Evolutionary conservation across 2,888 invertebrate species (phyloP), one percentile per base, ranked within the genome.

Genomic region (Microplitis manilae): DNA sequence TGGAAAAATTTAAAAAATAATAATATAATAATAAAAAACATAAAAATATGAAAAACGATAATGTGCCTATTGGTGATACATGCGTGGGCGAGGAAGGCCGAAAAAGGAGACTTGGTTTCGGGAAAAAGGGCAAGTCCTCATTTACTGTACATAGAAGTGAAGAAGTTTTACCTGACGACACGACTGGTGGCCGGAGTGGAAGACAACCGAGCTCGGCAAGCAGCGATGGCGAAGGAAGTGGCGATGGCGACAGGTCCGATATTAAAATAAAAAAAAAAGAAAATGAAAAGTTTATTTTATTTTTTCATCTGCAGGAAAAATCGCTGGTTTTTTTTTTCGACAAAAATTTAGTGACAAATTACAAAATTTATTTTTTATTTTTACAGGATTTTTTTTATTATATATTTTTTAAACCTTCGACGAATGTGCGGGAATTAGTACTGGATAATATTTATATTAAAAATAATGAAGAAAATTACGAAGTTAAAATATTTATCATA

Each of bases 101-200:
- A 90, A 97, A 96, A 93, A 93, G 97, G 92, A 94, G 97, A 92
- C 95, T 97, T 94, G 96, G 96, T 92, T 97, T 96, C 92, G 97
- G 97, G 91, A 95, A 96, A 92, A 95, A 96, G 92, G 97, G 96
- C 90, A 96, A 97, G 93, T 96, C 96, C 92, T 97, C 97, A 90
- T 96, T 97, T 93, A 97, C 97, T 91, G 97, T 98, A 90, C 98
- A 98, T 93, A 95, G 98, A 92, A 98, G 98, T 91, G 98, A 98
- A 92, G 98, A 98, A 92, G 97, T 98, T 89, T 94, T 95, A 87
- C 97, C 97, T 84, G 95, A 96, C 87, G 97, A 97, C 91, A 86
- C 88, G 81, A 82, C 85, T 77, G 84, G 89, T 81, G 87, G 87
- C 76, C 86, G 87, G 71, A 88, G 92, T 87, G 93, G 93, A 85